These are phyloP conservation scores for Trissolcus japonicus DNA, from an alignment of 2,888 invertebrate genomes.

Conservation along the genomic window DNA sequence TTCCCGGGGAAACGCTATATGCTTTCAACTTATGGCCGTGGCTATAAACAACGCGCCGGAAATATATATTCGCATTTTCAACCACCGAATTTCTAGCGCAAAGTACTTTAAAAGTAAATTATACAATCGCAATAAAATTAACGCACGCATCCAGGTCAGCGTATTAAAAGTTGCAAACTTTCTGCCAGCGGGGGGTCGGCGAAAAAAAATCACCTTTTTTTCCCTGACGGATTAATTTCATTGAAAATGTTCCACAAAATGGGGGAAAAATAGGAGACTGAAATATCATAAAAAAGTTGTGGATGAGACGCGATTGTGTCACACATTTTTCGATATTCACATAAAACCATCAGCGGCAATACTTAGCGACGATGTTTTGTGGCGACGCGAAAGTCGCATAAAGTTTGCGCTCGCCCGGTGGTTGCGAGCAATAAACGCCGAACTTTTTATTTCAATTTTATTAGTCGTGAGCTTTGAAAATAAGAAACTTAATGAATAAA, in stretches of 20 bases:
- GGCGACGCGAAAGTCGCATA: neutral
- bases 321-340: conserved; percentile 33
- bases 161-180: conserved; percentile 27
- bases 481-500: conserved; percentile 49
- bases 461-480: conserved; percentile 28
- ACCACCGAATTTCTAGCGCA: neutral
- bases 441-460: conserved; percentile 41
- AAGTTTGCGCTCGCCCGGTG: conserved; percentile 4
- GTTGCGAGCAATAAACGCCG: conserved; percentile 31
- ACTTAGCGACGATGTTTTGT: conserved; percentile 15
- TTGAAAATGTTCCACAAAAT: neutral
- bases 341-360: conserved; percentile 20
- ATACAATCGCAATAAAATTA: conserved; percentile 30
- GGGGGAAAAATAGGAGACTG: too few species aligned
- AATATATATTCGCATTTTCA: too few species aligned
- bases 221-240: conserved; percentile 6
- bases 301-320: conserved; percentile 6
- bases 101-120: conserved; percentile 29
- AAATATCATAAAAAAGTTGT: conserved; percentile 20
- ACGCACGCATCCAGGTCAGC: conserved; percentile 23
- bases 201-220: neutral
- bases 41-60: too few species aligned
- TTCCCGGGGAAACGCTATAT: too few species aligned
- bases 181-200: neutral
- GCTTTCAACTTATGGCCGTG: too few species aligned